A percentile compares a stretch with the other conserved stretches of the same genome.
Evolutionary conservation across 2,797 vertebrate species (phyloP).

Genomic region (Brachymystax lenok): DNA sequence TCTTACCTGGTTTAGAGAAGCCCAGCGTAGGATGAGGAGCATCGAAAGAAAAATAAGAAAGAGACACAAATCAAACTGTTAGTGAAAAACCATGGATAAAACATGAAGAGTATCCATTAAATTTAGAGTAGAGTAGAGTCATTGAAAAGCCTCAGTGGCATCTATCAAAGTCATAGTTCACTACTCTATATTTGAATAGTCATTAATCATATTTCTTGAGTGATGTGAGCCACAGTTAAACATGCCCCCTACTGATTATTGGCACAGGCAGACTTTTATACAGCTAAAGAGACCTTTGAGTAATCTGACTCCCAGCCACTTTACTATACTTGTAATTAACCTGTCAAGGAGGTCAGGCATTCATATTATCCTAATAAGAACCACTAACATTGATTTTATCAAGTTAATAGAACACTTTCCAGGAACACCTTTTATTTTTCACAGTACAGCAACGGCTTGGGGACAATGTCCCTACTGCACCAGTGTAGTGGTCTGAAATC

Average conservation of each 20-base stretch:
- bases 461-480: no score
- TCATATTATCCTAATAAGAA: not conserved
- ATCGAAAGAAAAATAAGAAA: conserved; percentile 14
- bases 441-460: no score
- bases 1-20: not conserved
- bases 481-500: no score
- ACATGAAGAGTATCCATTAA: conserved; percentile 35
- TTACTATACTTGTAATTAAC: not conserved
- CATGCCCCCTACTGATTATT: not conserved
- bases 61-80: conserved; percentile 43
- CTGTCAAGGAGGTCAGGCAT: not conserved
- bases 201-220: conserved; percentile 65
- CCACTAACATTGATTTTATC: no score
- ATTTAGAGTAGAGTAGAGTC: conserved; percentile 31
- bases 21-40: not conserved
- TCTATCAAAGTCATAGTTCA: conserved; percentile 66
- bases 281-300: not conserved
- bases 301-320: not conserved
- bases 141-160: conserved; percentile 53
- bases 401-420: no score
- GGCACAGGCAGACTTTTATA: not conserved
- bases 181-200: conserved; percentile 54
- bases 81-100: conserved; percentile 11
- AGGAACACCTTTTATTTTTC: no score
- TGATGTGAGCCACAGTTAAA: conserved; percentile 35